A percentile compares a stretch with the other conserved stretches of the same genome.
These are phyloP conservation scores for Panulirus ornatus DNA, from an alignment of 1,140 invertebrate genomes.

Conservation along the genomic window DNA sequence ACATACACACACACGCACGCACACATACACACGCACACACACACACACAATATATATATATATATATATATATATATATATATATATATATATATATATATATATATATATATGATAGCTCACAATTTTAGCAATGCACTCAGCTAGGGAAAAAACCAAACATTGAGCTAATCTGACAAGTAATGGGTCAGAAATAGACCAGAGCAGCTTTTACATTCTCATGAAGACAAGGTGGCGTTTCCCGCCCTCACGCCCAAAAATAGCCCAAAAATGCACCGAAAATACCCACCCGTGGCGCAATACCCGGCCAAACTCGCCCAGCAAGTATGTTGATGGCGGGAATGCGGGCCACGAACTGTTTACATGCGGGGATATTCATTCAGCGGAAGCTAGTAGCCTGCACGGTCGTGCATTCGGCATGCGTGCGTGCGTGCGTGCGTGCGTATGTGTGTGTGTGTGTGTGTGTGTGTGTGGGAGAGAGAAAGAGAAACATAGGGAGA, in stretches of 20 bases:
- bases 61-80: too few relatives aligned
- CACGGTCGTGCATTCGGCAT: background rate
- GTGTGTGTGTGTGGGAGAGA: constrained; percentile 2
- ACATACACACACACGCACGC: constrained; percentile 8
- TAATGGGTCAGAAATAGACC: too few relatives aligned
- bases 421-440: constrained; percentile 2
- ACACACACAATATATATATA: too few relatives aligned
- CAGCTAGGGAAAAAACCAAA: too few relatives aligned
- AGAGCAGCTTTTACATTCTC: too few relatives aligned
- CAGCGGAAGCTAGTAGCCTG: background rate
- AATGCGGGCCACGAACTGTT: background rate
- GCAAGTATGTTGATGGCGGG: background rate
- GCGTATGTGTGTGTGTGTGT: constrained; percentile 18
- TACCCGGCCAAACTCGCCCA: background rate
- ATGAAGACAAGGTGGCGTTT: background rate
- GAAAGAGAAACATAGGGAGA: background rate
- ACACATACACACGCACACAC: background rate
- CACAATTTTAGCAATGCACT: too few relatives aligned
- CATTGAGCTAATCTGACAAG: too few relatives aligned
- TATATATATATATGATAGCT: too few relatives aligned
- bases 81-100: too few relatives aligned
- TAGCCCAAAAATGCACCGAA: background rate
- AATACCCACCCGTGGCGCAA: background rate
- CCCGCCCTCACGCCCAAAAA: background rate
- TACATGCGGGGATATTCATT: background rate